Base-by-base conservation (phyloP, 2,797 vertebrate species). In the Gymnopithys bicolor region DNA sequence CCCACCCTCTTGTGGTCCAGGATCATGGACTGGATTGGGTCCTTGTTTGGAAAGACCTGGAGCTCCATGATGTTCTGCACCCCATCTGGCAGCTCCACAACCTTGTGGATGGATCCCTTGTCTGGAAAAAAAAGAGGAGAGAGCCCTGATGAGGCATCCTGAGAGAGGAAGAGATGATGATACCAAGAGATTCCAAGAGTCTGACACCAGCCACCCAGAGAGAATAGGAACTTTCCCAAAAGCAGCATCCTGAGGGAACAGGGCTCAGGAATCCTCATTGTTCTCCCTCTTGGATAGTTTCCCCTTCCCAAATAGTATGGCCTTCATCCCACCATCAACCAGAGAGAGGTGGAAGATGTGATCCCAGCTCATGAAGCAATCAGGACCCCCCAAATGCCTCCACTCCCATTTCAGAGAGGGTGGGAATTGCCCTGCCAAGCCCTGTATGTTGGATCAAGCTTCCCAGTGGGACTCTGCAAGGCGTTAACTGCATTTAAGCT, bases 41-140 rank as follows among this genome's bases (percentile, higher is more conserved):
- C 95, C 73, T 84, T 91, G 33, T 51, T 33, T 0, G 52, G 90
- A 87, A 98, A 98, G 53, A 97, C 97, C 80, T 98, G 97, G 86
- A 98, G 96, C 94, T 98, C 98, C 96, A 98, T 48, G 86, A 98
- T 66, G 84, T 98, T 98, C 81, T 97, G 97, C 90, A 93, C 88
- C 0, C 93, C 94, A 0, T 91, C 84, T 0, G 73, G 92, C 3
- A 97, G 78, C 79, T 97, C 96, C 37, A 97, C 95, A 3, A 98
- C 94, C 90, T 98, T 98, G 93, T 98, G 98, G 85, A 98, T 96
- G 82, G 97, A 98, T 19, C 98, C 98, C 60, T 92, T 98, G 94
- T 98, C 98, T 98, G 53, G 35, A 76, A 28, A 71, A 43, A 43
- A 73, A 75, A 69, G 85, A 87, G 51, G 56, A n/a, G 56, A 83